phyloP scores from a whole-genome alignment of 1,140 invertebrate genomes.

The Drosophila melanogaster region Release_6_plus_ISO1_MT NT_033777.3:23666501-23667000 shows the following conservation, averaged over 20 bases:
- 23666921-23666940: slow-evolving; percentile 27
- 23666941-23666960: slow-evolving; percentile 38
- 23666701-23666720: slow-evolving; percentile 25
- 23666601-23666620: background rate
- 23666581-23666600: too few species aligned
- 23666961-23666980: slow-evolving; percentile 41
- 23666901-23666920: slow-evolving; percentile 25
- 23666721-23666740: slow-evolving; percentile 19
- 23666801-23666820: slow-evolving; percentile 39
- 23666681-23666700: slow-evolving; percentile 13
- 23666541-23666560: too few species aligned
- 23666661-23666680: slow-evolving; percentile 18
- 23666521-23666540: background rate
- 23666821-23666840: slow-evolving; percentile 39
- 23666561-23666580: too few species aligned
- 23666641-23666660: slow-evolving; percentile 13
- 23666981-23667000: slow-evolving; percentile 63
- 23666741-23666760: slow-evolving; percentile 35
- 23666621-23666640: background rate
- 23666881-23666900: slow-evolving; percentile 42
- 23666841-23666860: slow-evolving; percentile 53
- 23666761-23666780: slow-evolving; percentile 30
- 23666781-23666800: slow-evolving; percentile 34
- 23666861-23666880: background rate
- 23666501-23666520: background rate